phyloP scores from a whole-genome alignment of 2,797 vertebrate genomes.

The Argentina silus region DNA sequence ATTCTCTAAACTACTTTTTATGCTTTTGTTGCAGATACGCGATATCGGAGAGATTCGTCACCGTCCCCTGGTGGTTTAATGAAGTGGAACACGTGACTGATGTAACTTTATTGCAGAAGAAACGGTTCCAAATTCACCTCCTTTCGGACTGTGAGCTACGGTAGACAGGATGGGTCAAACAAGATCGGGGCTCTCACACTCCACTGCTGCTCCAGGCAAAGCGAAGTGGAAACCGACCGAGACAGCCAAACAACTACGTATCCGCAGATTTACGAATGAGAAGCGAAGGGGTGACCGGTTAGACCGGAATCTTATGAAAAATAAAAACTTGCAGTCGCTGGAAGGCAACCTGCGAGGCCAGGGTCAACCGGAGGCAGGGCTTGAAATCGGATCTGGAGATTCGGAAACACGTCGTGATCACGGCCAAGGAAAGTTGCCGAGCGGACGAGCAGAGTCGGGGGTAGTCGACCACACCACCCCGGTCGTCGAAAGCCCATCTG shows the following conservation, averaged over 20 bases:
- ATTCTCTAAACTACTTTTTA: background rate
- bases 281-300: constrained; percentile 45
- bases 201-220: constrained; percentile 42
- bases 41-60: no score
- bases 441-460: constrained; percentile 55
- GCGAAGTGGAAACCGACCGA: constrained; percentile 55
- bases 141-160: constrained; percentile 45
- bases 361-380: constrained; percentile 34
- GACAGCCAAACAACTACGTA: constrained; percentile 33
- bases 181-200: constrained; percentile 53
- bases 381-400: constrained; percentile 44
- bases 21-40: no score
- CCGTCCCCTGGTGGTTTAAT: no score
- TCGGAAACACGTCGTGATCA: constrained; percentile 49
- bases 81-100: constrained; percentile 43
- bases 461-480: constrained; percentile 31
- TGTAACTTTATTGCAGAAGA: constrained; percentile 21
- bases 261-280: constrained; percentile 37
- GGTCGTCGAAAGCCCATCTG: constrained; percentile 27
- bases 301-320: constrained; percentile 71
- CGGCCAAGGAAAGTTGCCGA: constrained; percentile 62
- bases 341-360: constrained; percentile 65
- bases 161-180: constrained; percentile 78
- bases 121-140: background rate
- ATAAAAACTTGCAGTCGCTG: constrained; percentile 66